Conservation (phyloP, 2,888 invertebrate genomes). For the Ophion ellenae region DNA sequence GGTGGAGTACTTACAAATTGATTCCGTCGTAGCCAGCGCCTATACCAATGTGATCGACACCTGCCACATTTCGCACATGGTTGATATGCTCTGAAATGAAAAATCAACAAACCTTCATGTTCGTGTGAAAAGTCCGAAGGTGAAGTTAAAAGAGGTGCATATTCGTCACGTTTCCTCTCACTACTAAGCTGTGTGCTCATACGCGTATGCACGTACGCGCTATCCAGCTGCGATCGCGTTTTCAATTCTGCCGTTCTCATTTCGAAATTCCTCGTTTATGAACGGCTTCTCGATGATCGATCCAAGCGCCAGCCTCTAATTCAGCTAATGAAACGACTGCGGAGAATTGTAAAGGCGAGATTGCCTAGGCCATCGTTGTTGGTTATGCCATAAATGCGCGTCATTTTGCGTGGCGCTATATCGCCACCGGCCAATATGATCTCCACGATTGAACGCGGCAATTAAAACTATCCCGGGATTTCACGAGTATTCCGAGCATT, state of each 20-base stretch:
- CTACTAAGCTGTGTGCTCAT: background rate
- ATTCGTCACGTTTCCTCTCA: background rate
- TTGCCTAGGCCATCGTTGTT: constrained; percentile 29
- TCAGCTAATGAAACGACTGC: constrained; percentile 27
- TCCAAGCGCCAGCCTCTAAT: constrained; percentile 15
- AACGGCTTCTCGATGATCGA: constrained; percentile 32
- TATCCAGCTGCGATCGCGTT: background rate
- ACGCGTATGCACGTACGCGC: too few relatives aligned
- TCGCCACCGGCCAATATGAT: background rate
- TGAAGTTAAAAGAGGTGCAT: too few relatives aligned
- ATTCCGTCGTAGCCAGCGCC: constrained; percentile 96
- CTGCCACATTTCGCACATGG: constrained; percentile 93
- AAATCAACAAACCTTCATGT: constrained; percentile 42
- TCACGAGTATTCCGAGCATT: background rate
- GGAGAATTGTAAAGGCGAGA: constrained; percentile 29
- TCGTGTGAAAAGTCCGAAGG: background rate
- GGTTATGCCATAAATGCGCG: constrained; percentile 5
- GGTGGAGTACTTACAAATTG: constrained; percentile 90
- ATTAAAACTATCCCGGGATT: constrained; percentile 18
- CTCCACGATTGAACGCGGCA: constrained; percentile 3
- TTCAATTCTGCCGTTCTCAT: background rate
- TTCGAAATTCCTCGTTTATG: constrained; percentile 5
- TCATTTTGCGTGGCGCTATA: constrained; percentile 1
- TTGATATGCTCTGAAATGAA: constrained; percentile 92
- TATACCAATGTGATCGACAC: constrained; percentile 94